Conservation (phyloP, 2,888 invertebrate species). For the Beris chalybata region DNA sequence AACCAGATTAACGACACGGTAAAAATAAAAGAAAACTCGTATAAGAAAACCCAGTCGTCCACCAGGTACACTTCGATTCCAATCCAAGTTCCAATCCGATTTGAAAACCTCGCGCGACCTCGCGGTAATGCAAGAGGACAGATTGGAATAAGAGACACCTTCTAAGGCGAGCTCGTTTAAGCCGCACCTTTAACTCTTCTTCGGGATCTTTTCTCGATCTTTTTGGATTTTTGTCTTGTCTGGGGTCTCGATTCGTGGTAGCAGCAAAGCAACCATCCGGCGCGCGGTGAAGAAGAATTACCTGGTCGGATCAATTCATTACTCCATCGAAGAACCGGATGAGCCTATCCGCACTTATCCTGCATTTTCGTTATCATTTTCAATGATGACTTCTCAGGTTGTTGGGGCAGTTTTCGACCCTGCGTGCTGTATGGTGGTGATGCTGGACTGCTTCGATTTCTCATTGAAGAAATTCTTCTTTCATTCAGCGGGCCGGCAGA, state of each 20-base stretch:
- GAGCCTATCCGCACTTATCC: constrained; percentile 1
- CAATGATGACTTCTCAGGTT: too few relatives aligned
- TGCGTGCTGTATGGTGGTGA: too few relatives aligned
- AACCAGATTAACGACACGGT: neutral
- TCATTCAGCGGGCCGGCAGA: too few relatives aligned
- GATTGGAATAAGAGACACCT: constrained; percentile 29
- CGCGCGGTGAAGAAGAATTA: neutral
- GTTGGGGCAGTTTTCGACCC: too few relatives aligned
- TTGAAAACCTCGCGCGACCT: neutral
- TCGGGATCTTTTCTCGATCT: constrained; percentile 4
- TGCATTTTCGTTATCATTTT: neutral
- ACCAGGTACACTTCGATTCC: neutral
- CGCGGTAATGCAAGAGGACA: constrained; percentile 24
- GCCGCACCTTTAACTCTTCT: constrained; percentile 23
- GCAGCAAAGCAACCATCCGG: neutral
- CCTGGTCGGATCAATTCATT: constrained; percentile 10
- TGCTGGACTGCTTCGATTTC: too few relatives aligned
- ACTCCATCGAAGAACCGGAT: neutral
- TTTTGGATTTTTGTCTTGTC: neutral
- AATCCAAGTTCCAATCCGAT: constrained; percentile 13
- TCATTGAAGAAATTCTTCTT: too few relatives aligned
- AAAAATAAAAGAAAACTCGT: neutral
- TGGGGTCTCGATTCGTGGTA: neutral
- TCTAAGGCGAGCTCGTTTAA: constrained; percentile 17
- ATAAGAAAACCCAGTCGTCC: neutral